Evolutionary conservation across 2,888 invertebrate species (phyloP), one percentile per base, ranked within the genome.

Genomic region (Eristalis intricaria): DNA sequence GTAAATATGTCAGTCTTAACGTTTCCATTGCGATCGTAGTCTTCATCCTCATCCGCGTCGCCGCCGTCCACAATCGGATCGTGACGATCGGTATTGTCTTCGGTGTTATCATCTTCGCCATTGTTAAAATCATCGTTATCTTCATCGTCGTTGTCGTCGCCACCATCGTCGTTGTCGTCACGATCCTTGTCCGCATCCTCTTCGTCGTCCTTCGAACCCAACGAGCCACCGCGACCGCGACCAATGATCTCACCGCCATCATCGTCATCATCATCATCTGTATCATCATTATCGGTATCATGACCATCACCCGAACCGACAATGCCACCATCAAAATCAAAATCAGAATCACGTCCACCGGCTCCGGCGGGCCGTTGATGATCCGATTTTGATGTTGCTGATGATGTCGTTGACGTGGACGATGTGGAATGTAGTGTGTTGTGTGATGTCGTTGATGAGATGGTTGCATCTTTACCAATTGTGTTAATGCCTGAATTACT

Each of bases 391-490:
- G 85, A 82, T 82, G 79, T 86, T 82, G 85, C 11, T 76, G 70
- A 61, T 79, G 56, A n/a, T 74, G 71, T 68, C 50, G 76, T 50
- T 71, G 66, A 74, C 60, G 64, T 76, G 69, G 84, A 78, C 74
- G 73, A 65, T 73, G 77, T 80, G 65, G 66, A 69, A 76, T 84
- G 78, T 71, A 50, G 64, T 86, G 77, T 82, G 68, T 70, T 87
- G 80, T 84, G 84, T 89, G 89, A 82, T 89, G 87, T 88, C 66
- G 80, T 88, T 89, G 89, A 88, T 88, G 88, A 86, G 65, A 66
- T 78, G 90, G 90, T 90, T 50, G 50, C 50, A 91, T 92, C 90
- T 91, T 92, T 92, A 92, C 92, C 92, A 91, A 92, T 92, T 92
- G 92, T 90, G 91, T 91, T 91, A 90, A 91, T 90, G 91, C 91